Evolutionary conservation across 2,113 vertebrate genomes (phyloP), one percentile per base, ranked within the genome.

Genomic region (Chrysemys picta): DNA sequence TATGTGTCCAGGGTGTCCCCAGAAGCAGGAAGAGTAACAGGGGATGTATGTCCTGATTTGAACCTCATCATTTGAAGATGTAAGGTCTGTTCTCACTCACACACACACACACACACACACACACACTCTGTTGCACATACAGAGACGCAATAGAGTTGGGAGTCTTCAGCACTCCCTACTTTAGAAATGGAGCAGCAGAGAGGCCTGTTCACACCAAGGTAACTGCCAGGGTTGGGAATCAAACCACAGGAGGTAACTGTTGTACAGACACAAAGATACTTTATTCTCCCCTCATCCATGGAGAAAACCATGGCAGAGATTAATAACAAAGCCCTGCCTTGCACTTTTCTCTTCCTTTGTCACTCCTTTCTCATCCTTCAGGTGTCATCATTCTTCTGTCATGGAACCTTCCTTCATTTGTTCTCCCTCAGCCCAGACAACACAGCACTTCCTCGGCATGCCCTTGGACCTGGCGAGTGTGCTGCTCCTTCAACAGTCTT

Each of bases 11-110:
- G 69, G n/a, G 22, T 75, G 69, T 8, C 9, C 38, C 10, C 69
- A 75, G 10, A 25, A 25, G 19, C 81, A 92, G 78, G 50, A 91
- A 27, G 72, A 47, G 76, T 79, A 47, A 84, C 62, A 84, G n/a
- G n/a, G 59, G 22, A 54, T 1, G 0, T 5, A 1, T 4, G 0
- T 5, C 80, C 24, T 45, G 89, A 49, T 42, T 21, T 82, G 85
- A 82, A 27, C 29, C 2, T 10, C 24, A 25, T 21, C 35, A 45
- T 86, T 21, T 25, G 29, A 86, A 35, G 52, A n/a, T 54, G 35
- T 35, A 22, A 24, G 21, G 53, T 54, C 53, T 19, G 53, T 54
- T 54, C 42, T 42, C 38, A 42, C 38, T 42, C 38, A 42, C 38
- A 42, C 38, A 42, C 2, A 53, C 52, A 17, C 19, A 22, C 19